Percentiles rank a stretch among this genome's conserved stretches.
phyloP scores from a whole-genome alignment of 2,888 invertebrate species.

The Petrophora chlorosata region DNA sequence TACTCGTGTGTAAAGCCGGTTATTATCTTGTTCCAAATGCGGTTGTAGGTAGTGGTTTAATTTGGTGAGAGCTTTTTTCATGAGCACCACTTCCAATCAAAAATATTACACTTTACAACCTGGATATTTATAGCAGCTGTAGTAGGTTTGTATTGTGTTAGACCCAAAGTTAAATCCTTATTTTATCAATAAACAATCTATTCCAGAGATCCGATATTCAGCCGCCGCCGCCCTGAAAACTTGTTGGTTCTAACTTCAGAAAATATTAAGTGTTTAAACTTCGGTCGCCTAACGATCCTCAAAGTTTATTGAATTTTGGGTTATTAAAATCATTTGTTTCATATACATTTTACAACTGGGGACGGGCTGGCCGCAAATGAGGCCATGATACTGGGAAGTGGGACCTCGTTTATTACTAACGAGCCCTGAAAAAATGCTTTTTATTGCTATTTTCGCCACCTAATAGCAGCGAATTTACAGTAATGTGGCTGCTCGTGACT shows the following conservation, averaged over 20 bases:
- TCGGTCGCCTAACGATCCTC: slow-evolving; percentile 5
- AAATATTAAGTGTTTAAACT: slow-evolving; percentile 12
- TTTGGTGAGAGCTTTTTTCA: neutral
- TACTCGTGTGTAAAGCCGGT: too few species aligned
- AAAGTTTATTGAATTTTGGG: slow-evolving; percentile 22
- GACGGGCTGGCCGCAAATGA: slow-evolving; percentile 6
- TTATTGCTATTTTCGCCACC: slow-evolving; percentile 9
- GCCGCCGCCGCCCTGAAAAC: slow-evolving; percentile 3
- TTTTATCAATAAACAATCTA: slow-evolving; percentile 2
- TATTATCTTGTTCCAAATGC: too few species aligned
- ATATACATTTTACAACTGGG: slow-evolving; percentile 10
- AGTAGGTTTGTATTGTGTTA: too few species aligned
- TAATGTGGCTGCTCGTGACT: slow-evolving; percentile 26
- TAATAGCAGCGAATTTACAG: slow-evolving; percentile 21
- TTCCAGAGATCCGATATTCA: neutral
- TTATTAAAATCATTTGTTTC: slow-evolving; percentile 22
- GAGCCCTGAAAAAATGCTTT: slow-evolving; percentile 12
- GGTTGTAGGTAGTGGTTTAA: too few species aligned
- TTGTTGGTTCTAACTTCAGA: slow-evolving; percentile 6
- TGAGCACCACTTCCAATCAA: neutral
- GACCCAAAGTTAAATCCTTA: neutral
- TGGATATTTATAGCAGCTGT: too few species aligned
- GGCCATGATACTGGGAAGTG: slow-evolving; percentile 4
- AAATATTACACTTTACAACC: too few species aligned
- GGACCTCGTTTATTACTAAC: slow-evolving; percentile 3